These are phyloP conservation scores for Spinus olivaceus DNA, from an alignment of 2,797 vertebrate species.

Conservation along the genomic window DNA sequence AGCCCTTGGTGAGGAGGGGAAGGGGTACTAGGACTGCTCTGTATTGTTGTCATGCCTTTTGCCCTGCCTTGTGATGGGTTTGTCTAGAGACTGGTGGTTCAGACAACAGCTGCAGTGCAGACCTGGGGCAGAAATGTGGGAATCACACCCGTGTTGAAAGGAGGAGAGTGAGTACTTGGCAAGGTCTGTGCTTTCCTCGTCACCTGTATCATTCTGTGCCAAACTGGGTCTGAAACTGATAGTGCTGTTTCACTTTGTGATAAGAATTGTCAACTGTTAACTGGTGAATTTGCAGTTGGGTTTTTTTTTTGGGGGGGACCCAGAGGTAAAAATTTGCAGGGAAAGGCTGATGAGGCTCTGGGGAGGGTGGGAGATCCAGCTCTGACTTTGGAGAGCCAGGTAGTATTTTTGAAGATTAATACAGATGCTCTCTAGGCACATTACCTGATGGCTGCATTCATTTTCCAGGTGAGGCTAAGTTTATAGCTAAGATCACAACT, in stretches of 20 bases:
- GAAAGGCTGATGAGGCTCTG: not conserved
- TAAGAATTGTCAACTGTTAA: not conserved
- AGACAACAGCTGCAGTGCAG: not conserved
- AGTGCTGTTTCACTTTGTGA: not conserved
- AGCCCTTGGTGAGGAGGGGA: not conserved
- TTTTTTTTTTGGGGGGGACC: not conserved
- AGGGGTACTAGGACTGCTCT: not conserved
- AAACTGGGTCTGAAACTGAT: not conserved
- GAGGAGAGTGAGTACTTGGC: not conserved
- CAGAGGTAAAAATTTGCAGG: not conserved
- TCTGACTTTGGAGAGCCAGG: not conserved
- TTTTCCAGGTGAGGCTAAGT: not conserved
- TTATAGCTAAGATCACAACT: not conserved
- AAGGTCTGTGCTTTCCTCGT: not conserved
- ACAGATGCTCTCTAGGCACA: not conserved
- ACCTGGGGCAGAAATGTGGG: not conserved
- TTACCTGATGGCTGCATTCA: not conserved
- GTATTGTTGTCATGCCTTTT: not conserved
- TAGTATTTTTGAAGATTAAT: not conserved
- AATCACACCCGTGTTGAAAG: not conserved
- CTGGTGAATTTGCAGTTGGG: not conserved
- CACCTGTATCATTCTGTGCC: not conserved
- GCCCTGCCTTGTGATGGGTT: not conserved
- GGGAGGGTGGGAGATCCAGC: not conserved
- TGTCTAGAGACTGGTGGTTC: not conserved